Percentiles rank a stretch among this genome's conserved stretches.
These are phyloP conservation scores for Athrips mouffetella DNA, from an alignment of 2,888 invertebrate genomes.

Conservation along the genomic window DNA sequence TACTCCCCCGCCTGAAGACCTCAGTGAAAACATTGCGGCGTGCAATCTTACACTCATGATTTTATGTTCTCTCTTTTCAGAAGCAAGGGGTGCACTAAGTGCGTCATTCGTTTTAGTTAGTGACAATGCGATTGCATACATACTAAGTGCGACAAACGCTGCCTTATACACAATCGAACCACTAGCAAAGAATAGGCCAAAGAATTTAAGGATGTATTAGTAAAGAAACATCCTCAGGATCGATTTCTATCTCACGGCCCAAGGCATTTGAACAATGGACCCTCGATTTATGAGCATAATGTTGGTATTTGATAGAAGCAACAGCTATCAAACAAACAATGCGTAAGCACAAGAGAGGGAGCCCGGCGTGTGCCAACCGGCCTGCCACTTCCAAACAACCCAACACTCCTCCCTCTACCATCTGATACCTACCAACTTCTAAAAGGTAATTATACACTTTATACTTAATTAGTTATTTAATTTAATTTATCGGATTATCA, in stretches of 20 bases:
- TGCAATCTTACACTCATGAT: constrained; percentile 15
- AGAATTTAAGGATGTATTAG: constrained; percentile 74
- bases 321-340: constrained; percentile 67
- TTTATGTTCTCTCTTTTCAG: constrained; percentile 55
- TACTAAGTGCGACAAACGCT: constrained; percentile 56
- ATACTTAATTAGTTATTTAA: no score
- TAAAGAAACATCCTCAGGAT: constrained; percentile 59
- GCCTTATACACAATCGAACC: constrained; percentile 51
- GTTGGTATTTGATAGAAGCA: constrained; percentile 66
- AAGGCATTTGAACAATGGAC: constrained; percentile 75
- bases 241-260: constrained; percentile 70
- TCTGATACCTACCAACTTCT: constrained; percentile 61
- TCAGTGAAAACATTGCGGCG: constrained; percentile 37
- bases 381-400: constrained; percentile 62
- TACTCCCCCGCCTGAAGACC: constrained; percentile 52
- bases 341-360: constrained; percentile 75
- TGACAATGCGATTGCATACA: constrained; percentile 73
- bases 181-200: constrained; percentile 74
- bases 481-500: no score
- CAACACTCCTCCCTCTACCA: constrained; percentile 52
- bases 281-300: constrained; percentile 65
- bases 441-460: constrained; percentile 42
- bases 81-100: constrained; percentile 71
- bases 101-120: constrained; percentile 69
- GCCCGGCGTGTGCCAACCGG: constrained; percentile 71